Conservation (phyloP, 2,797 vertebrate species). For the Dryobates pubescens region DNA sequence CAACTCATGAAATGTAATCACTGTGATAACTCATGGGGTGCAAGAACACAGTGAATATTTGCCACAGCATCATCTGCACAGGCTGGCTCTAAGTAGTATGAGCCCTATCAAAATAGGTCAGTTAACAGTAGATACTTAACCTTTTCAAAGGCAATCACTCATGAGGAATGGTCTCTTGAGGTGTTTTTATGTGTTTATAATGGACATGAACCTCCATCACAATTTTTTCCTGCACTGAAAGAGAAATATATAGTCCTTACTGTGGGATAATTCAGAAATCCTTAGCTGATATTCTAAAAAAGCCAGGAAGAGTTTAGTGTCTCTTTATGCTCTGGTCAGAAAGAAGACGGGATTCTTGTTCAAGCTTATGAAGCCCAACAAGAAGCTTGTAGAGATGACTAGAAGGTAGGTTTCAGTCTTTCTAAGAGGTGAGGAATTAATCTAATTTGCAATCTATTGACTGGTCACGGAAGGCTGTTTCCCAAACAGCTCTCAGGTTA, state of each 20-base stretch:
- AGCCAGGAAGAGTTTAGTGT: neutral
- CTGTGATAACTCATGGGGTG: neutral
- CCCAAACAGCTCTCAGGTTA: neutral
- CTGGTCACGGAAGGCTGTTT: neutral
- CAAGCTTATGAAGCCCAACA: neutral
- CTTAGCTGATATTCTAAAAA: neutral
- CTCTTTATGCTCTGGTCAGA: neutral
- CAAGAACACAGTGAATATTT: neutral
- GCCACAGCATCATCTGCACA: neutral
- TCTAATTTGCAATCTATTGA: neutral
- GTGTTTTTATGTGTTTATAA: neutral
- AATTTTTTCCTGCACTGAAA: neutral
- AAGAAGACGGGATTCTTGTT: neutral
- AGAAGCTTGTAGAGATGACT: neutral
- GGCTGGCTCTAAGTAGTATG: neutral
- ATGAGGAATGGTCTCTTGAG: neutral
- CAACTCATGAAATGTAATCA: neutral
- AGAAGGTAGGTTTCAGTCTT: neutral
- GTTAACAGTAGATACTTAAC: neutral
- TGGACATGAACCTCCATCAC: neutral
- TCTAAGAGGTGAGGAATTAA: neutral
- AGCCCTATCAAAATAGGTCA: rapidly evolving
- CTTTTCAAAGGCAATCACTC: neutral
- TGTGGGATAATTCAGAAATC: neutral
- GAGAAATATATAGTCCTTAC: neutral